Conservation (phyloP, 2,797 vertebrate genomes). For the Myripristis murdjan region DNA sequence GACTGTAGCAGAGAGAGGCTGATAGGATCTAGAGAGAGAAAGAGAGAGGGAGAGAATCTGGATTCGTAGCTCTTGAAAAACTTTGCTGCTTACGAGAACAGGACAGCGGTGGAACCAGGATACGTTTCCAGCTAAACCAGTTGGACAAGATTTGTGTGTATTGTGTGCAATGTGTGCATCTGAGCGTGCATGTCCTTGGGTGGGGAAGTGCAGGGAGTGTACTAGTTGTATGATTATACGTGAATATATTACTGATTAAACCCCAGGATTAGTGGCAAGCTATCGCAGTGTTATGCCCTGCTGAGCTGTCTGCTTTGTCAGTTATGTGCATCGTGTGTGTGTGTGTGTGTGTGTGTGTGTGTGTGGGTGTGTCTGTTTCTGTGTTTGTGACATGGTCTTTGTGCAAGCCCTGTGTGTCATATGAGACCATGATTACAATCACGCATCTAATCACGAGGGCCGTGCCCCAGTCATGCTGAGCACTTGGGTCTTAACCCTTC, state of each 20-base stretch:
- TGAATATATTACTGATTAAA: constrained; percentile 51
- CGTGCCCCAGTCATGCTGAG: constrained; percentile 58
- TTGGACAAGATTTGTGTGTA: constrained; percentile 24
- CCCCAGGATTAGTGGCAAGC: background rate
- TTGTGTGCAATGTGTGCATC: background rate
- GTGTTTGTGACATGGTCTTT: constrained; percentile 20
- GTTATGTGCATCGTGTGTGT: background rate
- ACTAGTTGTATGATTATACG: constrained; percentile 23
- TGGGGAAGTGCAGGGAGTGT: constrained; percentile 9
- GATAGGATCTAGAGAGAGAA: background rate
- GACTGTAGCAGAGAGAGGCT: constrained; percentile 27
- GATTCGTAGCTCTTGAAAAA: constrained; percentile 4
- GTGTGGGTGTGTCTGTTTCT: constrained; percentile 7
- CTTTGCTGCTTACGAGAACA: constrained; percentile 19
- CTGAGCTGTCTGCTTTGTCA: constrained; percentile 15
- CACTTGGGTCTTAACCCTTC: constrained; percentile 59
- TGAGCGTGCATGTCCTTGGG: background rate
- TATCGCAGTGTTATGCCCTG: background rate
- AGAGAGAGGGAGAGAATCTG: background rate
- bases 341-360: constrained; percentile 1
- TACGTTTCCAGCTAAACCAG: constrained; percentile 62
- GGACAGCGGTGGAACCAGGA: constrained; percentile 12
- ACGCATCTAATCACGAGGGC: constrained; percentile 76
- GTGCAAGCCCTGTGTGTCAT: constrained; percentile 63
- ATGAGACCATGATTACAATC: constrained; percentile 74